These are phyloP conservation scores for Watsonalla cultraria DNA, from an alignment of 2,888 invertebrate genomes.

Conservation along the genomic window DNA sequence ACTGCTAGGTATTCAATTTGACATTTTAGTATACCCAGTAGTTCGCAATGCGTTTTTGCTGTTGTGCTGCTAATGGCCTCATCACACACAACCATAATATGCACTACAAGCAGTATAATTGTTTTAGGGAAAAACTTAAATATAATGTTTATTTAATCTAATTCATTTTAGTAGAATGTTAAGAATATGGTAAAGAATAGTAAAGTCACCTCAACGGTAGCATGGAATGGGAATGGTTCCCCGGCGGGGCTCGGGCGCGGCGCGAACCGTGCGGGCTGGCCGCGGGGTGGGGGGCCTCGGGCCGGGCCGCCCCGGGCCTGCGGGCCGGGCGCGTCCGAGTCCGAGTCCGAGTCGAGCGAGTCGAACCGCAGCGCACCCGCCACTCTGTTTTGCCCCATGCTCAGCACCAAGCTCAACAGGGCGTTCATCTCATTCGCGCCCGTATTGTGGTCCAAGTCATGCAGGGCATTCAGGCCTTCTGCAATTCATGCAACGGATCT, in stretches of 20 bases:
- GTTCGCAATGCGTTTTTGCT: too few relatives aligned
- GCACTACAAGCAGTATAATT: too few relatives aligned
- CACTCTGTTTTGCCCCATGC: conserved; percentile 65
- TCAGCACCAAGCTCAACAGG: conserved; percentile 63
- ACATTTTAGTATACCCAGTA: too few relatives aligned
- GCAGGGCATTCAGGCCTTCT: conserved; percentile 54
- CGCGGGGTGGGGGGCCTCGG: conserved; percentile 8
- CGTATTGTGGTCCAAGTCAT: conserved; percentile 52
- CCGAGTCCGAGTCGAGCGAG: conserved; percentile 33
- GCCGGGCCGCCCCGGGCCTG: conserved; percentile 2
- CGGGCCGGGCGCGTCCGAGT: conserved; percentile 13
- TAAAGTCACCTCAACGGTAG: not conserved
- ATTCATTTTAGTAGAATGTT: too few relatives aligned
- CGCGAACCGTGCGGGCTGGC: conserved; percentile 1
- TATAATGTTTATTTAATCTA: too few relatives aligned
- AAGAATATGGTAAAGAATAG: too few relatives aligned
- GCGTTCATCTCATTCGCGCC: conserved; percentile 74
- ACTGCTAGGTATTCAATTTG: too few relatives aligned
- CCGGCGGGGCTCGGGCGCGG: conserved; percentile 7
- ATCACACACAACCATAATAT: too few relatives aligned
- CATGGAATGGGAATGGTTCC: not conserved
- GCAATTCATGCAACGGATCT: conserved; percentile 3
- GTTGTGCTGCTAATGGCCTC: too few relatives aligned
- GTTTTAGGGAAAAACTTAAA: too few relatives aligned
- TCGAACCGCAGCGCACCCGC: conserved; percentile 62